Conservation (phyloP, 2,888 invertebrate species). For the Gymnocheta viridis region DNA sequence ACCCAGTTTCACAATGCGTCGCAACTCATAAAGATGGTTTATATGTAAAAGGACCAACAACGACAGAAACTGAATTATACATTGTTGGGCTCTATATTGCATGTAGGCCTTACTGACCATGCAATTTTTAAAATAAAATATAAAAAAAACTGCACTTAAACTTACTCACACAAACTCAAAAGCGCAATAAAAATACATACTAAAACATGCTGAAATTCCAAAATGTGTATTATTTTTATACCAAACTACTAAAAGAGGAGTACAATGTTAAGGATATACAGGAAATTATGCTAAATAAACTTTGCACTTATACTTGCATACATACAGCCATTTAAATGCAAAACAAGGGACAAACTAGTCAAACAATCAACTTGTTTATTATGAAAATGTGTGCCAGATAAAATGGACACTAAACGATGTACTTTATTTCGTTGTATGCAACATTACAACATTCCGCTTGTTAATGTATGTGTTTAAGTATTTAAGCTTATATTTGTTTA, state of each 20-base stretch:
- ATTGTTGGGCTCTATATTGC: background rate
- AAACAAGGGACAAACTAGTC: conserved; percentile 46
- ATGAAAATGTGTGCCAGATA: conserved; percentile 57
- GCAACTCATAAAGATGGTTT: conserved; percentile 53
- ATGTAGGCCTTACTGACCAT: conserved; percentile 60
- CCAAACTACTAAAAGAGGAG: conserved; percentile 20
- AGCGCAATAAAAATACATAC: background rate
- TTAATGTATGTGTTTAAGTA: background rate
- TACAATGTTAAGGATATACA: conserved; percentile 61
- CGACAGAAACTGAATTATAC: conserved; percentile 18
- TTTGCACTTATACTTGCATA: conserved; percentile 21
- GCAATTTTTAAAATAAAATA: conserved; percentile 28
- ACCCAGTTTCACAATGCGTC: conserved; percentile 56
- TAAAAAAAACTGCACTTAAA: background rate
- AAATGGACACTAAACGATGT: conserved; percentile 26
- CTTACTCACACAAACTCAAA: background rate
- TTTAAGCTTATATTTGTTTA: conserved; percentile 16
- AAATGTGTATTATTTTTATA: conserved; percentile 50
- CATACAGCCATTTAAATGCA: conserved; percentile 9
- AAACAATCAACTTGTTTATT: conserved; percentile 55
- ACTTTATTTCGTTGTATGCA: background rate
- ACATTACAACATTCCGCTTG: background rate
- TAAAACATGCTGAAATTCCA: conserved; percentile 29
- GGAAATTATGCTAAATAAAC: conserved; percentile 68
- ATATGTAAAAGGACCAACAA: conserved; percentile 11